Base-by-base conservation (phyloP, 2,797 vertebrate species). In the Falco naumanni region DNA sequence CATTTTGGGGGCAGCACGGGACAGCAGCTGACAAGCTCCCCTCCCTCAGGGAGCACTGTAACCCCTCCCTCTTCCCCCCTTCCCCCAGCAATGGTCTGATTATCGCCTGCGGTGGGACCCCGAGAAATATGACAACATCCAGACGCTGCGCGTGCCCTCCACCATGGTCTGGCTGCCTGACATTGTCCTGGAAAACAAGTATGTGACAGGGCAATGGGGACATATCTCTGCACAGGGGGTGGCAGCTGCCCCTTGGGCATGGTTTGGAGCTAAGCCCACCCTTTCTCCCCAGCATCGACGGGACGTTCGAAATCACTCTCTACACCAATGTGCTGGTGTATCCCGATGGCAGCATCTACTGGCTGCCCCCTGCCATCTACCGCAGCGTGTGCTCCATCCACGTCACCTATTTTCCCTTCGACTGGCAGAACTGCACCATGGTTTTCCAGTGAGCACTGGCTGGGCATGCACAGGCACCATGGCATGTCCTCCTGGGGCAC, bases 361-460 rank as follows among this genome's bases (percentile, higher is more conserved):
- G 99, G 99, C 96, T 99, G 87, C 99, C 99, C 1, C 99, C 99
- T 0, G 99, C 99, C 94, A 99, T 99, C 97, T 99, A 99, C 97
- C 98, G 99, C 95, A 99, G 99, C 1, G 97, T 98, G 81, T 99
- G 99, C 18, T 87, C 98, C 66, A 98, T 99, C 96, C 97, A 98
- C 0, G 98, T 98, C 95, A 98, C 98, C 78, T 98, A 98, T 81
- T 98, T 98, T 87, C 98, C 98, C 64, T 98, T 98, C 1, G 98
- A 98, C 86, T 98, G 98, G 98, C 98, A 98, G 95, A 98, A 98
- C 93, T 98, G 98, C 95, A 98, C 98, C 84, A 97, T 98, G 91
- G 63, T 98, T 71, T 98, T 98, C 96, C 98, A 98, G 98, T 98
- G 95, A 98, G 98, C 75, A 70, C 28, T 2, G 1, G 11, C 31